phyloP scores from a whole-genome alignment of 2,888 invertebrate genomes.

The Teleogryllus oceanicus region DNA sequence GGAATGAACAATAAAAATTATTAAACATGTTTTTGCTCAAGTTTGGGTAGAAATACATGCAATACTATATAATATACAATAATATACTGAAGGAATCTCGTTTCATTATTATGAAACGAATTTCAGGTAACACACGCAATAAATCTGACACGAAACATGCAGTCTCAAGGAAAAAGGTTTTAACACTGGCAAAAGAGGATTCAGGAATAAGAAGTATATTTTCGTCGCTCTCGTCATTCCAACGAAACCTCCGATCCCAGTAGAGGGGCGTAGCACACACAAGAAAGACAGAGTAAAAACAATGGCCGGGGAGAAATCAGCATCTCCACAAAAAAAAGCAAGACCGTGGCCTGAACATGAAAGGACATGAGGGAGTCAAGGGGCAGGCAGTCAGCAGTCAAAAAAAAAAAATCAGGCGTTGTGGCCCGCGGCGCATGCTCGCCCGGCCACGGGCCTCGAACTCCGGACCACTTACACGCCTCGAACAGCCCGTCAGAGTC shows the following conservation, averaged over 20 bases:
- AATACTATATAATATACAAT: too few species aligned
- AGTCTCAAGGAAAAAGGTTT: too few species aligned
- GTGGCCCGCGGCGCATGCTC: slow-evolving; percentile 18
- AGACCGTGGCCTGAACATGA: neutral
- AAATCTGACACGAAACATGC: too few species aligned
- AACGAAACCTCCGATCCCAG: neutral
- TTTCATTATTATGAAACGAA: too few species aligned
- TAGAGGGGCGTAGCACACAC: neutral
- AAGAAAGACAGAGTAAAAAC: slow-evolving; percentile 20
- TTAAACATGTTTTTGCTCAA: too few species aligned
- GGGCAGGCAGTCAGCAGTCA: slow-evolving; percentile 33
- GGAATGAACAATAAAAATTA: too few species aligned
- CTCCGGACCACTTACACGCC: slow-evolving; percentile 48
- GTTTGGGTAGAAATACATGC: too few species aligned
- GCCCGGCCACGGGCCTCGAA: slow-evolving; percentile 41
- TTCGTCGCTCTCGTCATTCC: neutral
- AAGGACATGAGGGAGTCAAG: neutral
- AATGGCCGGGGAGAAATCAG: neutral
- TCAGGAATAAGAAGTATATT: neutral
- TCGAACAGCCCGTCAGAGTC: slow-evolving; percentile 50
- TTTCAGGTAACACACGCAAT: too few species aligned
- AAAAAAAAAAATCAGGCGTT: slow-evolving; percentile 21
- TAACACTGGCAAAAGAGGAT: neutral
- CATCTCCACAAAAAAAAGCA: slow-evolving; percentile 5
- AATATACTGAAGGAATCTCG: too few species aligned